These are phyloP conservation scores for Archips crataeganus DNA, from an alignment of 2,888 invertebrate species.

Conservation along the genomic window DNA sequence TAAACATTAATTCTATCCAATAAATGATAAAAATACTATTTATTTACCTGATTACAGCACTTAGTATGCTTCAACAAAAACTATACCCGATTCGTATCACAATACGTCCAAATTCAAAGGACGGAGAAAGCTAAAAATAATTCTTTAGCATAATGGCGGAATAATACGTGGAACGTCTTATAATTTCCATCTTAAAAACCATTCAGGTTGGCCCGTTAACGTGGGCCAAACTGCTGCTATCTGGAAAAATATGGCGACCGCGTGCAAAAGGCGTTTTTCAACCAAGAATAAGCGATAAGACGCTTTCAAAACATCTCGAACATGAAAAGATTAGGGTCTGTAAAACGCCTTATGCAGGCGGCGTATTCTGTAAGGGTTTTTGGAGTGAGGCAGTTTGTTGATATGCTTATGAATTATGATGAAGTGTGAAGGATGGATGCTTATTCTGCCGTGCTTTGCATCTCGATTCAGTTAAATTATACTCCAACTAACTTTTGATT, in stretches of 20 bases:
- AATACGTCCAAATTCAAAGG: constrained; percentile 17
- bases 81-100: not conserved
- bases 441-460: not conserved
- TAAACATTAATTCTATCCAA: not conserved
- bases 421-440: constrained; percentile 1
- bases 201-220: constrained; percentile 36
- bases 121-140: constrained; percentile 9
- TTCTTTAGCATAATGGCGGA: constrained; percentile 5
- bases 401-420: constrained; percentile 1
- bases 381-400: constrained; percentile 3
- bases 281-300: constrained; percentile 39
- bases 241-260: constrained; percentile 51
- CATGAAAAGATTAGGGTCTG: constrained; percentile 29
- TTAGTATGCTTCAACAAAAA: constrained; percentile 11
- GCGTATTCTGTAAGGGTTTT: not conserved
- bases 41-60: not conserved
- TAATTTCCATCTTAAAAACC: constrained; percentile 32
- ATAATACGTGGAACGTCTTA: constrained; percentile 27
- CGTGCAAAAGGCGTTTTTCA: constrained; percentile 50
- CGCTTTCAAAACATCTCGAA: constrained; percentile 38
- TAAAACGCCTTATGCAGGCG: constrained; percentile 34
- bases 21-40: not conserved
- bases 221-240: constrained; percentile 51
- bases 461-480: too few relatives aligned
- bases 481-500: too few relatives aligned